These are phyloP conservation scores for Epinephelus malabaricus DNA, from an alignment of 2,797 vertebrate genomes.

Conservation along the genomic window DNA sequence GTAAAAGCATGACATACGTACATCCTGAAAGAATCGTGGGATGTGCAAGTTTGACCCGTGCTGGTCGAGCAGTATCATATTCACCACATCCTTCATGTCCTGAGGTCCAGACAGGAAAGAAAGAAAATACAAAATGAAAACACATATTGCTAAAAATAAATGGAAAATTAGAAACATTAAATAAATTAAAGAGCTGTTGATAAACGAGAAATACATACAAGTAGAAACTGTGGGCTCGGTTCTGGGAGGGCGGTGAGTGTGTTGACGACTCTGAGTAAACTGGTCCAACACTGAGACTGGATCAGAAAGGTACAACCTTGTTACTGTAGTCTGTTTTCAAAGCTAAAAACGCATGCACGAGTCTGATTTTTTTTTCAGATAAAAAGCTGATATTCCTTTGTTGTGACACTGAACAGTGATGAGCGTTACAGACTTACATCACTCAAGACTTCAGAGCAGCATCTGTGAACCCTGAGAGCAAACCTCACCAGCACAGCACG, in stretches of 20 bases:
- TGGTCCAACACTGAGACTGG: conserved; percentile 74
- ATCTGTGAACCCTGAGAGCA: conserved; percentile 61
- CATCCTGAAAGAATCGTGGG: conserved; percentile 72
- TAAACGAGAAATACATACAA: conserved; percentile 36
- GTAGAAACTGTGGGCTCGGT: conserved; percentile 61
- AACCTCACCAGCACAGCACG: conserved; percentile 70
- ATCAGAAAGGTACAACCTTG: conserved; percentile 8
- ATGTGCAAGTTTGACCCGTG: conserved; percentile 61
- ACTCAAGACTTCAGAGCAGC: conserved; percentile 38
- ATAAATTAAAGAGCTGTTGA: background rate
- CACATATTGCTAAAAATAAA: background rate
- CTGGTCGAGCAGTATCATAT: conserved; percentile 52
- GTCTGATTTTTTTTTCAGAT: background rate
- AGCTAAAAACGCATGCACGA: background rate
- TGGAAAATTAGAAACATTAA: background rate
- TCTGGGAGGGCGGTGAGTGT: conserved; percentile 5
- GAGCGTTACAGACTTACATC: conserved; percentile 60
- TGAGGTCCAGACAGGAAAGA: conserved; percentile 30
- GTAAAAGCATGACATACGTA: background rate
- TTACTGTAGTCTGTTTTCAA: background rate
- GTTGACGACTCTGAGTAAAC: conserved; percentile 65
- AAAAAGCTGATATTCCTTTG: background rate
- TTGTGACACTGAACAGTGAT: background rate
- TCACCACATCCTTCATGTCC: conserved; percentile 61
- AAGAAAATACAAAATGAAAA: background rate